Percentiles rank a stretch among this genome's conserved stretches.
These are phyloP conservation scores for Anhinga rufa DNA, from an alignment of 2,113 vertebrate species.

Conservation along the genomic window DNA sequence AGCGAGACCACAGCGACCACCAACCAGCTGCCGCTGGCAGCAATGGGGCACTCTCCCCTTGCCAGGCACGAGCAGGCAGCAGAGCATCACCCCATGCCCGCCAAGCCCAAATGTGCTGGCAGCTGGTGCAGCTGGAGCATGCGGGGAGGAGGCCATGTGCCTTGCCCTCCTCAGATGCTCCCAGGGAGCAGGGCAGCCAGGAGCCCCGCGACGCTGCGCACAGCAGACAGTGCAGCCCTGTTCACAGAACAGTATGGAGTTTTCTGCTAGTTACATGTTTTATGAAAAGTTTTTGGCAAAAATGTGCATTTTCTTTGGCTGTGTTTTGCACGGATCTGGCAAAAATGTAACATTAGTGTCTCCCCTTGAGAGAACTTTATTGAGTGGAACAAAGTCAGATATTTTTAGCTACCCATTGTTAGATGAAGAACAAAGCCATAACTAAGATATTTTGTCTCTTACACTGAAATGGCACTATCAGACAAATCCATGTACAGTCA, in stretches of 20 bases:
- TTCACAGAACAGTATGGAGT: neutral
- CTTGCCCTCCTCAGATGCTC: neutral
- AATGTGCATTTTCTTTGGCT: constrained; percentile 60
- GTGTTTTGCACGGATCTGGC: constrained; percentile 34
- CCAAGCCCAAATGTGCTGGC: rapidly evolving
- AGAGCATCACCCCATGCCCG: rapidly evolving
- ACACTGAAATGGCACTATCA: constrained; percentile 36
- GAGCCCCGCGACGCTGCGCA: neutral
- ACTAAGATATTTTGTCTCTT: constrained; percentile 69
- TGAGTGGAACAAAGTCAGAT: constrained; percentile 66
- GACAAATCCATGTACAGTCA: constrained; percentile 61
- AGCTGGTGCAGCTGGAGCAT: neutral
- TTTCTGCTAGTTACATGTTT: constrained; percentile 42
- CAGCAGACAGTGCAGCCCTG: neutral
- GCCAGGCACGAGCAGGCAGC: neutral
- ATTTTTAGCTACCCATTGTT: constrained; percentile 75
- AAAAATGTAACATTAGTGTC: constrained; percentile 49
- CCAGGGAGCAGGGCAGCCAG: neutral
- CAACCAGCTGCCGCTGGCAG: neutral
- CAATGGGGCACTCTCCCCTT: rapidly evolving
- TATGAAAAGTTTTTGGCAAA: constrained; percentile 58
- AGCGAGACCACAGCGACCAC: constrained; percentile 21
- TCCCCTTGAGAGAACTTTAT: constrained; percentile 58
- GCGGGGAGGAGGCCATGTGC: neutral
- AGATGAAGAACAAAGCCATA: constrained; percentile 69